Evolutionary conservation across 2,797 vertebrate genomes (phyloP), one percentile per base, ranked within the genome.

Genomic region (Ctenopoma multispine): DNA sequence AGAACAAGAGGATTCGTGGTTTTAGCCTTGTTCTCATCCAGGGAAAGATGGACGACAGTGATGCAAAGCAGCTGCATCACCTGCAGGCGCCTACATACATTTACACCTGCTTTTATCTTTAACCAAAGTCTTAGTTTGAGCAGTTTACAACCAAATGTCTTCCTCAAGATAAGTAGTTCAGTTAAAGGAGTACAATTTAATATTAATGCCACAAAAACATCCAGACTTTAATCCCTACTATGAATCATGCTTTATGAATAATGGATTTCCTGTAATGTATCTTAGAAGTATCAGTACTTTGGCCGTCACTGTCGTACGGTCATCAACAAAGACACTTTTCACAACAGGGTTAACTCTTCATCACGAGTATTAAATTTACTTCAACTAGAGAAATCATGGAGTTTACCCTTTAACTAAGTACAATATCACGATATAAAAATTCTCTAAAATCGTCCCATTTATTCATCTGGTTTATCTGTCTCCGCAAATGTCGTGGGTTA

Each of bases 51-150:
- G 9, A n/a, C 47, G 61, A 51, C 18, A 47, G n/a, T 12, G 44
- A 57, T 64, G 18, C 43, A 56, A 51, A 76, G 59, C 15, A 14
- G 51, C 43, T 41, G 23, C 24, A 55, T 63, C 53, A 44, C 5
- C 58, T 38, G 20, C 9, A 36, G 27, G 11, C 14, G 49, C 36
- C 41, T 24, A 7, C n/a, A 12, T 20, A 60, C n/a, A 54, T 44
- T 23, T 12, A 48, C 18, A 44, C 10, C n/a, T 63, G 38, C 15
- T 59, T 47, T 21, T 60, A 29, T 34, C 3, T 12, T 15, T 23
- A 60, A 53, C 4, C 38, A 34, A n/a, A 47, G 20, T n/a, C 55
- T 64, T n/a, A 15, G 27, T 41, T 55, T 51, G 9, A 36, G 14
- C 40, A 41, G 14, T 61, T 36, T 38, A 18, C 43, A 48, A 36